A percentile compares a stretch with the other conserved stretches of the same genome.
These are phyloP conservation scores for Chrysaora quinquecirrha DNA, from an alignment of 30 jellyfish, hydroid and myxozoan species.

Conservation along the genomic window DNA sequence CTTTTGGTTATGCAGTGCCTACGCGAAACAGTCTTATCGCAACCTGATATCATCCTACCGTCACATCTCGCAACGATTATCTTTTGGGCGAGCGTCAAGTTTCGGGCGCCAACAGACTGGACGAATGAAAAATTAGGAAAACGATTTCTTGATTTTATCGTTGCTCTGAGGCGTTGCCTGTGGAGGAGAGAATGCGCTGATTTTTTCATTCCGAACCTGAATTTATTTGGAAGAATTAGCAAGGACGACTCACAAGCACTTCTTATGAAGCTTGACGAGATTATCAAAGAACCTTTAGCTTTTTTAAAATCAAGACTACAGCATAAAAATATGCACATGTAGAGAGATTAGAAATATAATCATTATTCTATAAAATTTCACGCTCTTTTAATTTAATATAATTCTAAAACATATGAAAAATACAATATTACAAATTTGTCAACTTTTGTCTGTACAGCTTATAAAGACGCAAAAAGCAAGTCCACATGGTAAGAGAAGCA, in stretches of 20 bases:
- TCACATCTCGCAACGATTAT: conserved; percentile 76
- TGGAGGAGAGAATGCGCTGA: conserved; percentile 81
- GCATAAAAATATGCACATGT: too few species aligned
- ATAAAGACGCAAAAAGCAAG: too few species aligned
- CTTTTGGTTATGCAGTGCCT: conserved; percentile 80
- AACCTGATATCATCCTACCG: conserved; percentile 75
- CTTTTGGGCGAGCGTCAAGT: conserved; percentile 83
- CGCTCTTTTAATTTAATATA: too few species aligned
- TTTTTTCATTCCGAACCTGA: conserved; percentile 76
- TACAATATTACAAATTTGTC: too few species aligned
- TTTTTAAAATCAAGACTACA: conserved; percentile 13
- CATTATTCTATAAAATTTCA: too few species aligned
- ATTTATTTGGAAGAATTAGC: conserved; percentile 51
- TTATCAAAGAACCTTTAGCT: conserved; percentile 67
- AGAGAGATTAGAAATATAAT: too few species aligned
- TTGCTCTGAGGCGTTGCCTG: conserved; percentile 84
- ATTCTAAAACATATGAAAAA: too few species aligned
- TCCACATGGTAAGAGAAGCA: too few species aligned
- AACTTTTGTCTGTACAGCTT: too few species aligned
- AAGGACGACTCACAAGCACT: conserved; percentile 47
- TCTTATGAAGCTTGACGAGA: conserved; percentile 49
- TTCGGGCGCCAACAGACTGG: conserved; percentile 79
- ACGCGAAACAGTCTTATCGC: conserved; percentile 70
- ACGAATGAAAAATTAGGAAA: conserved; percentile 57
- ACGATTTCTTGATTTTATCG: conserved; percentile 83